phyloP scores from a whole-genome alignment of 37 sponge, comb jelly and placozoan genomes.

The Hexactinellida sp. region DNA sequence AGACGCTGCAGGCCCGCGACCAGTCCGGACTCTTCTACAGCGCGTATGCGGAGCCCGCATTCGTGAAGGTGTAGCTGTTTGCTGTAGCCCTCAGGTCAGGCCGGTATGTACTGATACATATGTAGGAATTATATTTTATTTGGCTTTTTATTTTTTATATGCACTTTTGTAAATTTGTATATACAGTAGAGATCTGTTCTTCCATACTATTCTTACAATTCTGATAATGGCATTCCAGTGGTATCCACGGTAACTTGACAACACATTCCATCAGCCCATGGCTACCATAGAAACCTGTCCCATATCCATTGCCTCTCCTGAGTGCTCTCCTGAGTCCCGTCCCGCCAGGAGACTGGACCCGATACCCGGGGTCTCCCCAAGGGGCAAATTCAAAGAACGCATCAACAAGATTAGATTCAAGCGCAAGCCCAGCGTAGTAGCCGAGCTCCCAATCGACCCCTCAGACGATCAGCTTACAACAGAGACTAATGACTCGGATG shows the following conservation, averaged over 20 bases:
- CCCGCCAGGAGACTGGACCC: not conserved
- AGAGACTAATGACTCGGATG: not conserved
- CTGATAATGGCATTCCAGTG: too few species aligned
- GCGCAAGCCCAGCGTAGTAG: not conserved
- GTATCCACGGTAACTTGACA: too few species aligned
- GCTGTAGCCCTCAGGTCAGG: too few species aligned
- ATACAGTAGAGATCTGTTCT: too few species aligned
- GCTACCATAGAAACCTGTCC: not conserved
- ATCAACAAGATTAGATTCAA: not conserved
- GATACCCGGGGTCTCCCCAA: not conserved
- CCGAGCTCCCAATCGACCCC: not conserved
- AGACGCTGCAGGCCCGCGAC: not conserved
- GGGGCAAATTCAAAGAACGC: not conserved
- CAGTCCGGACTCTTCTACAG: conserved; percentile 1
- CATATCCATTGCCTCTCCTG: not conserved
- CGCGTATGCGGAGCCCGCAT: not conserved
- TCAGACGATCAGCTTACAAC: not conserved
- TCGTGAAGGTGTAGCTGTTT: not conserved
- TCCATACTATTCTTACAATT: too few species aligned
- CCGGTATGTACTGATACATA: too few species aligned
- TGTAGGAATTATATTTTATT: too few species aligned
- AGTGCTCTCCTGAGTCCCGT: not conserved
- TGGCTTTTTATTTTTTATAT: too few species aligned
- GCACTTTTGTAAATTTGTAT: too few species aligned
- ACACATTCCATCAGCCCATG: too few species aligned